These are phyloP conservation scores for Tetranychus urticae DNA, from an alignment of 1,140 invertebrate genomes.

Conservation along the genomic window DNA sequence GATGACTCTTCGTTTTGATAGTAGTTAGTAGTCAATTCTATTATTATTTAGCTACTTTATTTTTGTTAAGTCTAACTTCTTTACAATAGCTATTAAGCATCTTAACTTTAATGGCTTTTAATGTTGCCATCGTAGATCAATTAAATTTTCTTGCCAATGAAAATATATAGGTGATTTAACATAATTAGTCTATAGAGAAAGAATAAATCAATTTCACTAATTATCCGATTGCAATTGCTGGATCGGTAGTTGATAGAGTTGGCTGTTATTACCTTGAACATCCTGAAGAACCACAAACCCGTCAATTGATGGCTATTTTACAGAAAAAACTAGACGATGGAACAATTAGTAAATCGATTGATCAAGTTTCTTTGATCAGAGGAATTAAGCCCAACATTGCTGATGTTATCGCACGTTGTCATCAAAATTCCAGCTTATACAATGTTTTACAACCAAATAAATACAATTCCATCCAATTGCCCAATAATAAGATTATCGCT, in stretches of 20 bases:
- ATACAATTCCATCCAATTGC: constrained; percentile 10
- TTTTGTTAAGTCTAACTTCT: too few species aligned
- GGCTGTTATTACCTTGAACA: constrained; percentile 8
- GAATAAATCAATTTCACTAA: too few species aligned
- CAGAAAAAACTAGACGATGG: constrained; percentile 6
- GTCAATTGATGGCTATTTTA: constrained; percentile 1
- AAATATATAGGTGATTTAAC: too few species aligned
- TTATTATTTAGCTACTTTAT: too few species aligned
- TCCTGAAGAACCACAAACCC: constrained; percentile 4
- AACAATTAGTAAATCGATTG: not conserved
- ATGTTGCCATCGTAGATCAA: too few species aligned
- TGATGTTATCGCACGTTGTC: constrained; percentile 25
- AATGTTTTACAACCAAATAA: constrained; percentile 28
- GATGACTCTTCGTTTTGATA: too few species aligned
- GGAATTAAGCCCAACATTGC: constrained; percentile 7
- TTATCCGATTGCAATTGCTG: too few species aligned
- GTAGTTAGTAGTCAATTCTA: too few species aligned
- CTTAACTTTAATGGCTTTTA: too few species aligned
- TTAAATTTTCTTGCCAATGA: too few species aligned
- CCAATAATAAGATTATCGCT: not conserved
- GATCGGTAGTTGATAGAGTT: constrained; percentile 3
- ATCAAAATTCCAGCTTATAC: constrained; percentile 45
- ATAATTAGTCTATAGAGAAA: too few species aligned
- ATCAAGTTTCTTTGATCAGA: not conserved
- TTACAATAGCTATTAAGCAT: too few species aligned